These are phyloP conservation scores for Nansenia antarctica DNA, from an alignment of 2,113 vertebrate genomes.

Conservation along the genomic window DNA sequence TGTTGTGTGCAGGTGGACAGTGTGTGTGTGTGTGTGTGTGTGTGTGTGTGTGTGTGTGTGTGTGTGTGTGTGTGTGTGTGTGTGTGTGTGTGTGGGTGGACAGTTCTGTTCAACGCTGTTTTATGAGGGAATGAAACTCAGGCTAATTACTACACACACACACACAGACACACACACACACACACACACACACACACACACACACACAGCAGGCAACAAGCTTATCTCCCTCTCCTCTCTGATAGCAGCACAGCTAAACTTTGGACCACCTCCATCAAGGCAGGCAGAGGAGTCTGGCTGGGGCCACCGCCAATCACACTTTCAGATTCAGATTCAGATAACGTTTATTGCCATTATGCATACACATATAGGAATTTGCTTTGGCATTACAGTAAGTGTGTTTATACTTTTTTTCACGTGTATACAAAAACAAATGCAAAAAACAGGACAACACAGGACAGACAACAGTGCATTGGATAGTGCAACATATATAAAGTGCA, in stretches of 20 bases:
- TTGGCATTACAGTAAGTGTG: no score
- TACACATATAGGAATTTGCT: no score
- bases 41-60: neutral
- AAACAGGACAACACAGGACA: no score
- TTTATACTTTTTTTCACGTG: no score
- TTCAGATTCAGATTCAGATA: no score
- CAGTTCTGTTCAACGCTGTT: neutral
- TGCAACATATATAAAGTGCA: no score
- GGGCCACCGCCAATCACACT: neutral
- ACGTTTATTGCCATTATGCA: no score
- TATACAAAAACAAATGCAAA: no score
- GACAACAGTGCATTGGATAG: no score
- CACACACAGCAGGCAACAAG: constrained; percentile 42
- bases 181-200: constrained; percentile 31
- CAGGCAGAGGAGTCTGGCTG: neutral
- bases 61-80: neutral
- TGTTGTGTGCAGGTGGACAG: no score
- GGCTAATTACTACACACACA: constrained; percentile 34
- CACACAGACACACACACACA: constrained; percentile 34
- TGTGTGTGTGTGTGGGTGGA: neutral
- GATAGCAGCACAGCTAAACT: constrained; percentile 11
- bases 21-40: neutral
- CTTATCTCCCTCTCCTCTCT: constrained; percentile 11
- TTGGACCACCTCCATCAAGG: neutral
- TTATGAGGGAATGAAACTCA: neutral